Evolutionary conservation across 2,797 vertebrate genomes (phyloP).

Genomic region (Rhodeus uyekii): DNA sequence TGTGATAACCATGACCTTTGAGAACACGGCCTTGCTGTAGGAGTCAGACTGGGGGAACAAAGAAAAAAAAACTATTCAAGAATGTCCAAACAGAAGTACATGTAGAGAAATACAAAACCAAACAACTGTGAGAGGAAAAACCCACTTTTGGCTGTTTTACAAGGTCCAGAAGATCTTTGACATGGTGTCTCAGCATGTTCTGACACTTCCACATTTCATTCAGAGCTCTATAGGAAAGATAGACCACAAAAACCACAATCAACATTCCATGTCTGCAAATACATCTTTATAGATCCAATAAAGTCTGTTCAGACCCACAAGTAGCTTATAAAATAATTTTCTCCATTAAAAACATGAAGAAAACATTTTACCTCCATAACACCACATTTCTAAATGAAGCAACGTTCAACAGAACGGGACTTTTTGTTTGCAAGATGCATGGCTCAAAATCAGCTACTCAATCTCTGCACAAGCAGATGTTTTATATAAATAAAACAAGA

Average conservation of each 20-base stretch:
- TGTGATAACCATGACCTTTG: slow-evolving; percentile 99
- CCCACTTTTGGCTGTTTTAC: slow-evolving; percentile 94
- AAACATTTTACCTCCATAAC: neutral
- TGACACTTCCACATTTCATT: slow-evolving; percentile 99
- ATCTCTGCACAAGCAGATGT: neutral
- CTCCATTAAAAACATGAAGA: neutral
- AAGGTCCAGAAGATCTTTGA: slow-evolving; percentile 94
- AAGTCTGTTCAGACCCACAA: neutral
- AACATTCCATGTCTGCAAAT: neutral
- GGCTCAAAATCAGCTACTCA: neutral
- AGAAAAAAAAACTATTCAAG: slow-evolving; percentile 22
- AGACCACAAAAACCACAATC: neutral
- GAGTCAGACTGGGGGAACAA: slow-evolving; percentile 87
- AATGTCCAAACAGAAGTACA: neutral
- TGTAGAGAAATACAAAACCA: neutral
- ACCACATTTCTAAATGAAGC: neutral
- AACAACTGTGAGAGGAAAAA: slow-evolving; percentile 32
- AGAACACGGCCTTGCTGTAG: slow-evolving; percentile 94
- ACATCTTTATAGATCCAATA: slow-evolving; percentile 11
- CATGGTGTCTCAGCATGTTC: slow-evolving; percentile 90
- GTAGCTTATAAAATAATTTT: neutral
- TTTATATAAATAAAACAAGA: neutral
- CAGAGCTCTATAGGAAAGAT: slow-evolving; percentile 80
- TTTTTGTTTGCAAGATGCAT: neutral
- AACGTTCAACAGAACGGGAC: neutral